phyloP scores from a whole-genome alignment of 1,140 invertebrate genomes.

The Procambarus clarkii region DNA sequence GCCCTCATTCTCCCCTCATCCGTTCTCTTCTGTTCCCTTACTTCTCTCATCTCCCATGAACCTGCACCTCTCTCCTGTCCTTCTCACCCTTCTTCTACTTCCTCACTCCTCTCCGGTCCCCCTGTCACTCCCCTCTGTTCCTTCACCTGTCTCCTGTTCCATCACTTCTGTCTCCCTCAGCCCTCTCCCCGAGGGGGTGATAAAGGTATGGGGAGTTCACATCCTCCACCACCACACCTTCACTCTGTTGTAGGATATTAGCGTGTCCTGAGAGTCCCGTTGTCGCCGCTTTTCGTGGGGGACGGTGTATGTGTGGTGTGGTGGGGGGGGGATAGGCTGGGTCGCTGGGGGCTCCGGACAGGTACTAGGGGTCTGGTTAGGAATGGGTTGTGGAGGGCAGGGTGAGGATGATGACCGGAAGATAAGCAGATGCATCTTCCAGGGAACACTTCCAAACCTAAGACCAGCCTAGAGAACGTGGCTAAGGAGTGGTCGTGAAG shows the following conservation, averaged over 20 bases:
- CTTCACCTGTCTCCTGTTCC: too few relatives aligned
- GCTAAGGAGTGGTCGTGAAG: too few relatives aligned
- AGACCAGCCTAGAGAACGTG: too few relatives aligned
- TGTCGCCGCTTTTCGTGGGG: not conserved
- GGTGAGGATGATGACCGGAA: too few relatives aligned
- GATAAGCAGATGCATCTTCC: too few relatives aligned
- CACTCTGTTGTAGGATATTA: not conserved
- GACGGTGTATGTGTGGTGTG: not conserved
- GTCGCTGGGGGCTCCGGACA: not conserved
- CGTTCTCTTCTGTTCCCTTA: not conserved
- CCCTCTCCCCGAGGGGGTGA: not conserved
- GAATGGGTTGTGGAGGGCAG: too few relatives aligned
- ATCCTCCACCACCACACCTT: not conserved
- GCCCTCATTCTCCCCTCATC: not conserved
- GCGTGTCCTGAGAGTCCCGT: not conserved
- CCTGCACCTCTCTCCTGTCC: not conserved
- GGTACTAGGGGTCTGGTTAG: not conserved
- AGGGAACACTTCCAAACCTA: too few relatives aligned
- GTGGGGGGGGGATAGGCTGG: not conserved
- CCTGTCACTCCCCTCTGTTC: too few relatives aligned
- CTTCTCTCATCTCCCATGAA: not conserved
- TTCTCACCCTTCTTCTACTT: too few relatives aligned
- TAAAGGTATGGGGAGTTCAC: not conserved
- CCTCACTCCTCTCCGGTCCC: too few relatives aligned
- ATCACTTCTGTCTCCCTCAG: not conserved